A percentile compares a stretch with the other conserved stretches of the same genome.
Evolutionary conservation across 2,797 vertebrate genomes (phyloP).

Genomic region (Gephyroberyx darwinii): DNA sequence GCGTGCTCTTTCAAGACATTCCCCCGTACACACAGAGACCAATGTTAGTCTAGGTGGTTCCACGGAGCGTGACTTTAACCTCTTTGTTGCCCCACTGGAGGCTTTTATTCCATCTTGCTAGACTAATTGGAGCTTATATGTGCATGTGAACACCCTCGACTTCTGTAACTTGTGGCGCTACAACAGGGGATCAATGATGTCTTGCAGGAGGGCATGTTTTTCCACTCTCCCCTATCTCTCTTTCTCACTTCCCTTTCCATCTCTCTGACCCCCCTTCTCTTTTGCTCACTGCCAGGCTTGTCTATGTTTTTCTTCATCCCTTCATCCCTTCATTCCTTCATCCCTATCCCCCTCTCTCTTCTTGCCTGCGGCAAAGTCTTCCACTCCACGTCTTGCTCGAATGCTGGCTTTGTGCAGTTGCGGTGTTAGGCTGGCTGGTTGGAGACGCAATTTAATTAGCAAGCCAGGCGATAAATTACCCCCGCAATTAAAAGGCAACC

Average conservation of each 20-base stretch:
- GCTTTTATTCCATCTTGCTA: conserved; percentile 37
- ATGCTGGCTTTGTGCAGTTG: conserved; percentile 41
- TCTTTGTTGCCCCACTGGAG: neutral
- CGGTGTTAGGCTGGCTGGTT: conserved; percentile 41
- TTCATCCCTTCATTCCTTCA: conserved; percentile 4
- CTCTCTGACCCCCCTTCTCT: conserved; percentile 7
- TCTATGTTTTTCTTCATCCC: conserved; percentile 26
- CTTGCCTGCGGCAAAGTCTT: conserved; percentile 34
- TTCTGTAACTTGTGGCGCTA: conserved; percentile 34
- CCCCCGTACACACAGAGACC: neutral
- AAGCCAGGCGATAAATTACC: conserved; percentile 70
- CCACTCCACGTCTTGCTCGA: conserved; percentile 20
- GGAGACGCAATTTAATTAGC: conserved; percentile 72
- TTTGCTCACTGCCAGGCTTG: conserved; percentile 10
- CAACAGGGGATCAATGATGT: conserved; percentile 29
- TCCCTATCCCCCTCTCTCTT: conserved; percentile 23
- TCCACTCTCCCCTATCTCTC: conserved; percentile 18
- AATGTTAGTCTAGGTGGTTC: neutral
- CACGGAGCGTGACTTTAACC: conserved; percentile 17
- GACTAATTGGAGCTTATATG: conserved; percentile 49
- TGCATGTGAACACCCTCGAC: conserved; percentile 32
- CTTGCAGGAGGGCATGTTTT: conserved; percentile 22
- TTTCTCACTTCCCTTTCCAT: conserved; percentile 10
- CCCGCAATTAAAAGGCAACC: conserved; percentile 59
- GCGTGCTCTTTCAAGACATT: neutral